Conservation (phyloP, 2,113 vertebrate species). For the Chrysochloris asiatica region DNA sequence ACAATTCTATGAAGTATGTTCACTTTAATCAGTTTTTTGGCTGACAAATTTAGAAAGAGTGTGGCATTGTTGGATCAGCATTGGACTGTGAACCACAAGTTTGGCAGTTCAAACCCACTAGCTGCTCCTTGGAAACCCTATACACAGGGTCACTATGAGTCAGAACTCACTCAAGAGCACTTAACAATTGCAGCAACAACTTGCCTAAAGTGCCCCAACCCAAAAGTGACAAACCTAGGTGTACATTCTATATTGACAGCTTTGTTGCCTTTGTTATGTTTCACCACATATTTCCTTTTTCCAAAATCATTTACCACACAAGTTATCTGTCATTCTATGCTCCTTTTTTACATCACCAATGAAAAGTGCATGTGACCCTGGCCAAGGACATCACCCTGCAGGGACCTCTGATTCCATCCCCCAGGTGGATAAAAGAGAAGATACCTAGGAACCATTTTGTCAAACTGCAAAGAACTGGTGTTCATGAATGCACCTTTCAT, state of each 20-base stretch:
- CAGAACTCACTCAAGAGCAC: too few species aligned
- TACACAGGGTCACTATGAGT: too few species aligned
- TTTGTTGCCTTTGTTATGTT: neutral
- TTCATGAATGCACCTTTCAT: constrained; percentile 37
- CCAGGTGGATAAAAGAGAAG: constrained; percentile 32
- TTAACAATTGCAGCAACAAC: too few species aligned
- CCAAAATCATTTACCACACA: neutral
- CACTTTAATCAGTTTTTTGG: neutral
- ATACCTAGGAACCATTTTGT: constrained; percentile 48
- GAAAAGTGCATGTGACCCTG: neutral
- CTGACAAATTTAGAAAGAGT: neutral
- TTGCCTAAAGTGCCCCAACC: neutral
- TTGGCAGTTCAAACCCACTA: too few species aligned
- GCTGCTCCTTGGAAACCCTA: too few species aligned
- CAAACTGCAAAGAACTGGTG: constrained; percentile 42
- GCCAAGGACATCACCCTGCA: constrained; percentile 21
- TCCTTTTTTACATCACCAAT: neutral
- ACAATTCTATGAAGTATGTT: neutral
- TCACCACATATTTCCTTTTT: neutral
- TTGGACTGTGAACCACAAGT: too few species aligned
- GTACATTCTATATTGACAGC: neutral
- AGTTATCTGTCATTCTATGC: neutral
- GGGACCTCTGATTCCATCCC: neutral
- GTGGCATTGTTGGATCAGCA: too few species aligned
- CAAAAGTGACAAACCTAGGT: neutral